Evolutionary conservation across 2,888 invertebrate species (phyloP).

Genomic region (Iselma pallidipennis): DNA sequence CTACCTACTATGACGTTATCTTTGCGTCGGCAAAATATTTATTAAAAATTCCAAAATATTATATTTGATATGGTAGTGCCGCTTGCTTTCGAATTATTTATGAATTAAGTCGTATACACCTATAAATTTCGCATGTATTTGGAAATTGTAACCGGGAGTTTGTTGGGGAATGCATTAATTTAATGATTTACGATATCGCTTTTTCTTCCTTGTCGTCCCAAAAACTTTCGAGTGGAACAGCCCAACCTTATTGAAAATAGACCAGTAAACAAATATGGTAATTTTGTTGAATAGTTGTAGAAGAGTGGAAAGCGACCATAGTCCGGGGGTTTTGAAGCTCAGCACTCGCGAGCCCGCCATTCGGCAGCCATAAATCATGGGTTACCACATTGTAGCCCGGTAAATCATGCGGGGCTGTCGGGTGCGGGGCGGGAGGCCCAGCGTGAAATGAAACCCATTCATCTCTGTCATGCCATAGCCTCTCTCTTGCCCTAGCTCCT

Average conservation of each 20-base stretch:
- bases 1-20: neutral
- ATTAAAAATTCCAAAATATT: slow-evolving; percentile 11
- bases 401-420: slow-evolving; percentile 63
- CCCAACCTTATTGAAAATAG: slow-evolving; percentile 11
- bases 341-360: slow-evolving; percentile 60
- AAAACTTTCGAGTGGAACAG: slow-evolving; percentile 2
- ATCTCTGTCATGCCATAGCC: slow-evolving; percentile 54
- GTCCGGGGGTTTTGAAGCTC: slow-evolving; percentile 46
- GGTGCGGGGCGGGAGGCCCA: slow-evolving; percentile 59
- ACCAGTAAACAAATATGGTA: slow-evolving; percentile 24
- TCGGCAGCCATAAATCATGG: slow-evolving; percentile 68
- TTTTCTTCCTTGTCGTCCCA: neutral
- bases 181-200: slow-evolving; percentile 5
- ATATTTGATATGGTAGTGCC: neutral
- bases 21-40: slow-evolving; percentile 11
- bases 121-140: slow-evolving; percentile 10
- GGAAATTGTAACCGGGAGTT: slow-evolving; percentile 6
- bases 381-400: slow-evolving; percentile 71
- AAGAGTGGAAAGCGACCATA: slow-evolving; percentile 15
- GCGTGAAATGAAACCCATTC: slow-evolving; percentile 61
- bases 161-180: slow-evolving; percentile 6
- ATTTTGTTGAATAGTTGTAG: slow-evolving; percentile 25
- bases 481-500: slow-evolving; percentile 34
- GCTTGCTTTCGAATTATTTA: slow-evolving; percentile 3
- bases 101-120: slow-evolving; percentile 1